Conservation (phyloP, 2,113 vertebrate species). For the Cryptomyrus ogoouensis region DNA sequence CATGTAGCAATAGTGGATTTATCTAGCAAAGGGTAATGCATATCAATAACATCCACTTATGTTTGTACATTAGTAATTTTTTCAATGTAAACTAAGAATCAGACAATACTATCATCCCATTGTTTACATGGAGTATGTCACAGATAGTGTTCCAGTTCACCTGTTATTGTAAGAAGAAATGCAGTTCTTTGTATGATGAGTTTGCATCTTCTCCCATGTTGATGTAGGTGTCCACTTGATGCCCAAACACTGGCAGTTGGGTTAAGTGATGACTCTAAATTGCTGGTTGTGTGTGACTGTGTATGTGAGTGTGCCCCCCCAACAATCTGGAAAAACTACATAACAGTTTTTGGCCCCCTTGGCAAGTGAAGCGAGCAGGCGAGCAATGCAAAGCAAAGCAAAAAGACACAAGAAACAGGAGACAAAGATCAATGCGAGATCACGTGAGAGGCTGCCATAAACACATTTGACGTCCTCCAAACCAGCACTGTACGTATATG, state of each 20-base stretch:
- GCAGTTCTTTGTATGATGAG: background rate
- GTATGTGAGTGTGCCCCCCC: background rate
- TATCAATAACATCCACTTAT: conserved; percentile 26
- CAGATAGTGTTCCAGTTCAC: conserved; percentile 34
- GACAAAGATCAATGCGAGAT: no score
- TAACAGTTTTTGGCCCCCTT: no score
- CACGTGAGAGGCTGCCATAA: no score
- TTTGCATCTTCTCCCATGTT: background rate
- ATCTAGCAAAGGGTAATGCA: conserved; percentile 22
- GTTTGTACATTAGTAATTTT: conserved; percentile 16
- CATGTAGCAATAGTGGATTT: conserved; percentile 18
- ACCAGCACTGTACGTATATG: no score
- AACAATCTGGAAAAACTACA: no score
- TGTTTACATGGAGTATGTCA: conserved; percentile 31
- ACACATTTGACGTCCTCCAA: no score
- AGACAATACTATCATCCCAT: conserved; percentile 21
- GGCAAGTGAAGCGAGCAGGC: no score
- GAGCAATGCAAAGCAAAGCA: no score
- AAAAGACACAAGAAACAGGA: no score
- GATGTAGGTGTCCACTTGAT: background rate
- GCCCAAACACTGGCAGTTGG: background rate
- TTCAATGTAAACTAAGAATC: conserved; percentile 26
- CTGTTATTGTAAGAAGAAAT: conserved; percentile 27
- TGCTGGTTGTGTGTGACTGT: background rate
- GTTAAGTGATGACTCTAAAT: background rate